Base-by-base conservation (phyloP, 2,797 vertebrate species). In the Peromyscus melanophrys region DNA sequence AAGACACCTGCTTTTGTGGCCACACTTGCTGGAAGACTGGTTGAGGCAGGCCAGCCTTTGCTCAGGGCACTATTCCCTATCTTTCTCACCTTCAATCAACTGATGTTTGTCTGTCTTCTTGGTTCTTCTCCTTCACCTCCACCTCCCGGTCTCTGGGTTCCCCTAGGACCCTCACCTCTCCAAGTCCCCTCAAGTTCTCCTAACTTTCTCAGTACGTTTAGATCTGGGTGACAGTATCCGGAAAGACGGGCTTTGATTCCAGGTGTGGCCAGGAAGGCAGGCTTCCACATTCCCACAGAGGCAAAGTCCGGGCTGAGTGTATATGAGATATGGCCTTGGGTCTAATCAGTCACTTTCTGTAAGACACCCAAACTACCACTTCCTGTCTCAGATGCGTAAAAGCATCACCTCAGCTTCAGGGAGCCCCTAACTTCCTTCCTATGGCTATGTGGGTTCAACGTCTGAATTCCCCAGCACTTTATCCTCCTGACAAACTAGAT, bases 261-360 rank as follows among this genome's bases (percentile, higher is more conserved):
- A 71, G 85, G 65, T 67, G 84, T 78, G 89, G 81, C 52, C 5
- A 0, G 1, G 21, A 27, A 0, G 55, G 14, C 3, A 4, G 43
- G 34, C 3, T 9, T 2, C 13, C 17, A 40, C 4, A 16, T 67
- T 69, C n/a, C 12, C 19, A 0, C 37, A 69, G 55, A 95, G 49
- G 69, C 89, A 95, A 96, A 97, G 96, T 96, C 93, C 93, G 65
- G 3, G 61, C 37, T 59, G 12, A 43, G 27, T 25, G 5, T 46
- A 25, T 52, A 29, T 29, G 2, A 46, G 46, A 46, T 1, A 16
- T 4, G 5, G 63, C 9, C 27, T 5, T 27, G 52, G 37, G 29
- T 52, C 57, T 86, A 34, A 59, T 73, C 0, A 11, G 49, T 16
- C 63, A 6, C 87, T 34, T 27, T 52, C n/a, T 8, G 17, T 1